Conservation (phyloP, 2,113 vertebrate genomes). For the Balaeniceps rex region DNA sequence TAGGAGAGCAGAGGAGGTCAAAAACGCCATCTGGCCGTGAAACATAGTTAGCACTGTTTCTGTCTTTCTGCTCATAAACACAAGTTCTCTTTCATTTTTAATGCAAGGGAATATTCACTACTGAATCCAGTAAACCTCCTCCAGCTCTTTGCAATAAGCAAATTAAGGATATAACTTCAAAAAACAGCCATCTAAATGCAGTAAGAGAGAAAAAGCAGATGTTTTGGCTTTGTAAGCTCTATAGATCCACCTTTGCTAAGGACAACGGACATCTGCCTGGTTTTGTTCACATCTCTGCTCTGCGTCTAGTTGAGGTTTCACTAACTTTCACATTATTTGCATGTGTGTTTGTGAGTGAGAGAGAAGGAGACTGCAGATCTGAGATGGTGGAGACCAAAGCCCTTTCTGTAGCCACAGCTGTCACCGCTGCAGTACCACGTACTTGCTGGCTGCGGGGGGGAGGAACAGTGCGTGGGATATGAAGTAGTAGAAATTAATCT, state of each 20-base stretch:
- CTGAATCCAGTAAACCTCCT: neutral
- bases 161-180: neutral
- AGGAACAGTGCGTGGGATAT: neutral
- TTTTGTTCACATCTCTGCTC: neutral
- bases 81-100: neutral
- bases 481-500: neutral
- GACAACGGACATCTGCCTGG: neutral
- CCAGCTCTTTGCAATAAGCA: neutral
- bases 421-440: fast-evolving
- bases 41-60: neutral
- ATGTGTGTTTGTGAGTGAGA: neutral
- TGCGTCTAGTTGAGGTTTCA: neutral
- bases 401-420: neutral
- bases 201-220: neutral
- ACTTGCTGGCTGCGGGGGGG: fast-evolving
- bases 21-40: neutral
- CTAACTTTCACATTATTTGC: neutral
- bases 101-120: neutral
- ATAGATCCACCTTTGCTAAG: neutral
- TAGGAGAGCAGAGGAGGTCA: neutral
- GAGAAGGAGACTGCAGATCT: neutral
- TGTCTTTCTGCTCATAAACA: neutral
- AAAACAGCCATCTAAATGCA: neutral
- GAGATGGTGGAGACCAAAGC: neutral
- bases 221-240: neutral